Percentiles rank a stretch among this genome's conserved stretches.
Conservation (phyloP, 2,113 vertebrate species). For the Melanostigma gelatinosum region DNA sequence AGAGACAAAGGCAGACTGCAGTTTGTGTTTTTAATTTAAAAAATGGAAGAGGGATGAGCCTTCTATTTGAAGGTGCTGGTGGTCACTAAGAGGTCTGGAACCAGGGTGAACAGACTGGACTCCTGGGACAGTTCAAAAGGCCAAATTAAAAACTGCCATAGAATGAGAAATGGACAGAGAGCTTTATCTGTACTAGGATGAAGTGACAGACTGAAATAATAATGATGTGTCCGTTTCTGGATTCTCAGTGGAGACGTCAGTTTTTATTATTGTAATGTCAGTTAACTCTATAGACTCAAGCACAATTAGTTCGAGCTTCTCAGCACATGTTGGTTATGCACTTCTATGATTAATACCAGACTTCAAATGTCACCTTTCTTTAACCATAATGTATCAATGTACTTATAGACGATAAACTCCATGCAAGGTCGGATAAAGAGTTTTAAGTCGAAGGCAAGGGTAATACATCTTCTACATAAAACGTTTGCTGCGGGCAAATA, state of each 20-base stretch:
- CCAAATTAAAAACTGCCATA: background rate
- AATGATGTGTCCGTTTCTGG: conserved; percentile 1
- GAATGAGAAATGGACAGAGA: background rate
- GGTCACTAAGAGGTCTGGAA: background rate
- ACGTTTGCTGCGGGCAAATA: too few species aligned
- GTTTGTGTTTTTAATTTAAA: background rate
- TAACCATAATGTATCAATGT: background rate
- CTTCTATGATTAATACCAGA: background rate
- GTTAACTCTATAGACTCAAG: background rate
- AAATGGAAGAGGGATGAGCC: background rate
- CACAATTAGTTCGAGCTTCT: background rate
- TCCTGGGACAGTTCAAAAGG: background rate
- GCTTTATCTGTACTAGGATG: background rate
- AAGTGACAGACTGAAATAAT: conserved; percentile 11
- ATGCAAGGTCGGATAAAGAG: too few species aligned
- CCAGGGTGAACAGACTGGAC: background rate
- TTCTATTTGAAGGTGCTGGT: background rate
- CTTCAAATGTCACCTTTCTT: background rate
- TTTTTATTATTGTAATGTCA: conserved; percentile 1
- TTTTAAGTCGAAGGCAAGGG: too few species aligned
- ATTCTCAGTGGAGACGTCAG: conserved; percentile 11
- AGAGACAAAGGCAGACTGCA: background rate
- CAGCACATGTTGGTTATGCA: background rate
- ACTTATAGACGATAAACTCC: too few species aligned
- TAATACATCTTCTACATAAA: too few species aligned